Base-by-base conservation (phyloP, 1,140 invertebrate species). In the Cryptotermes secundus region DNA sequence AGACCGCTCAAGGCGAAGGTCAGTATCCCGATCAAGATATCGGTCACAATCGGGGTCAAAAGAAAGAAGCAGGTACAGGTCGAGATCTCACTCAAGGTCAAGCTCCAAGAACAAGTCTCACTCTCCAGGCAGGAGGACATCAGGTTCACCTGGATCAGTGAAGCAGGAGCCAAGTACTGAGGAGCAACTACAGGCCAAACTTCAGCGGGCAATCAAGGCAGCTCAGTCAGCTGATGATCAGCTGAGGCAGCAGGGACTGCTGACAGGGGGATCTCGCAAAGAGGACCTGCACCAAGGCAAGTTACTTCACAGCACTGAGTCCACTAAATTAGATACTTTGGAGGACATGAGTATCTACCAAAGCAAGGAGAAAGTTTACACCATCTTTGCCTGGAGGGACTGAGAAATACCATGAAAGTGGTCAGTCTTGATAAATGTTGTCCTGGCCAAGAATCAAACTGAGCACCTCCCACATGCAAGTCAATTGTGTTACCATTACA, bases 21-120 rank as follows among this genome's bases (percentile, higher is more conserved):
- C 85, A 34, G 88, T 87, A 9, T 89, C 87, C 59, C 88, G 83
- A 79, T 87, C 89, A 34, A 90, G 87, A 86, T 87, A 86, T 45
- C 87, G 86, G 82, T 89, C 89, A 14, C 89, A 87, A 83, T 89
- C 89, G 10, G 89, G 87, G 86, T 90, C 90, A 6, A 87, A 88
- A 31, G 89, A 89, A 82, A 86, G 86, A 24, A 87, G 84, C 79
- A 87, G 86, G 80, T 88, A 87, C 85, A 90, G 88, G 84, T 86
- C 59, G 83, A 89, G 88, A 86, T 91, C 90, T 38, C n/a, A 42
- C 35, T 89, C 90, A 12, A 89, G 89, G 84, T 45, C 79, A 42
- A 85, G 85, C 72, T 84, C 85, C 26, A 90, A 88, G 89, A 89
- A 89, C 89, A 88, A 36, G 35, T 81, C 45, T 49, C 79, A 49